Evolutionary conservation across 2,113 vertebrate genomes (phyloP).

Genomic region (Colossoma macropomum): DNA sequence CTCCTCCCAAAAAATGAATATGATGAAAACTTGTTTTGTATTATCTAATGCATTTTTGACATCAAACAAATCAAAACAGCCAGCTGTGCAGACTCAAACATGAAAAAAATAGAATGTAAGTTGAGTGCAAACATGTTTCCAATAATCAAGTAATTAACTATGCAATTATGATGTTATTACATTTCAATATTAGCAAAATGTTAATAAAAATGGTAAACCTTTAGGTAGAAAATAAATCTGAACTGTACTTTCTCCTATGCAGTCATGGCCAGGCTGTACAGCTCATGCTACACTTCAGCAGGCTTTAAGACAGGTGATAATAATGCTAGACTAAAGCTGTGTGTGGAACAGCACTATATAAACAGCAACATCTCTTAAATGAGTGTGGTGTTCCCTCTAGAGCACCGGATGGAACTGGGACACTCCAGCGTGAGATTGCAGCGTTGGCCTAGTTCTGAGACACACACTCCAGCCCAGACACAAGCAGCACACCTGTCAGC

Average conservation of each 20-base stretch:
- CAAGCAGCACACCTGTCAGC: conserved; percentile 35
- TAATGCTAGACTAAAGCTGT: conserved; percentile 11
- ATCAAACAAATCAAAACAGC: no score
- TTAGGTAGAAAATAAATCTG: neutral
- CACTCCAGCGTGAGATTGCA: neutral
- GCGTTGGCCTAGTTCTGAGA: conserved; percentile 41
- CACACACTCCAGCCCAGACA: conserved; percentile 3
- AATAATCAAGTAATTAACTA: neutral
- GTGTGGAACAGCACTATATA: neutral
- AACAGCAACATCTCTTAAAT: conserved; percentile 34
- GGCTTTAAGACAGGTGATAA: neutral
- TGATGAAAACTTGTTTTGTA: no score
- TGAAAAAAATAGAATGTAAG: no score
- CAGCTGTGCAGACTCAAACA: no score
- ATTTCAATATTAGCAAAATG: no score
- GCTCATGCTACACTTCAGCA: neutral
- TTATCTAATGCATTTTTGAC: no score
- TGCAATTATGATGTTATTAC: neutral
- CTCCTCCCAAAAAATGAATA: no score
- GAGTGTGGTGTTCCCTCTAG: conserved; percentile 15
- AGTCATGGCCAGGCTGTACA: neutral
- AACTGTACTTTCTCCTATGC: neutral
- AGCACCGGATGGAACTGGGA: conserved; percentile 36
- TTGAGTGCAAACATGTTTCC: no score
- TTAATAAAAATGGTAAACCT: neutral